Evolutionary conservation across 2,797 vertebrate species (phyloP).

Genomic region (Philypnodon macrostomus): DNA sequence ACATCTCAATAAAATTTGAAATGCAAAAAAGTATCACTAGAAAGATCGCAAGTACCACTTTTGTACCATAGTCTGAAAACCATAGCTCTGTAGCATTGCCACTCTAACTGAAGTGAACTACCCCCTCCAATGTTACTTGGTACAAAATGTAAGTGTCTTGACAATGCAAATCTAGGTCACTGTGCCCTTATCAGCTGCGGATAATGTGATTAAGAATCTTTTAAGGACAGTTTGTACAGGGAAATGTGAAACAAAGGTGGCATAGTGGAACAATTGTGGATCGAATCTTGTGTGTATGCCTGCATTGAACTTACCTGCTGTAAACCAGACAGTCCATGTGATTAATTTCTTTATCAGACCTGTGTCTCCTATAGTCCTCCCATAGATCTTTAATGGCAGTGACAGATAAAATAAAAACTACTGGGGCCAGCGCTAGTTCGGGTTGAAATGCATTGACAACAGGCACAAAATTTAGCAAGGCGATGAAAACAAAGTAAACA

Average conservation of each 20-base stretch:
- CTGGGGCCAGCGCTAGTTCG: slow-evolving; percentile 88
- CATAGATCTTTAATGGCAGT: slow-evolving; percentile 95
- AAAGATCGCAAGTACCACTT: too few species aligned
- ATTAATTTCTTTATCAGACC: slow-evolving; percentile 92
- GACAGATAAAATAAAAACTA: slow-evolving; percentile 94
- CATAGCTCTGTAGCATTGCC: too few species aligned
- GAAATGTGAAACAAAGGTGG: not conserved
- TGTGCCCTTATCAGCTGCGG: slow-evolving; percentile 12
- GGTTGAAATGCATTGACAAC: slow-evolving; percentile 94
- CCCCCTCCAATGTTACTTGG: too few species aligned
- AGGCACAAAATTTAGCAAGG: slow-evolving; percentile 91
- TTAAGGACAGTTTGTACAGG: slow-evolving; percentile 11
- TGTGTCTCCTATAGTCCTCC: slow-evolving; percentile 94
- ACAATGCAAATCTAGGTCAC: not conserved
- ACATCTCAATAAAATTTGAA: too few species aligned
- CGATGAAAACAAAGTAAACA: slow-evolving; percentile 96
- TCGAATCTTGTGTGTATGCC: too few species aligned
- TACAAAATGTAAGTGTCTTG: not conserved
- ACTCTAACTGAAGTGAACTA: too few species aligned
- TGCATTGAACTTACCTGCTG: slow-evolving; percentile 82
- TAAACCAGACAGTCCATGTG: slow-evolving; percentile 95
- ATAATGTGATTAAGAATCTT: slow-evolving; percentile 4
- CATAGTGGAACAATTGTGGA: slow-evolving; percentile 8
- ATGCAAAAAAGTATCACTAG: too few species aligned
- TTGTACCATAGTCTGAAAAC: too few species aligned